phyloP scores from a whole-genome alignment of 1,140 invertebrate species.

The Platyscapa corneri region DNA sequence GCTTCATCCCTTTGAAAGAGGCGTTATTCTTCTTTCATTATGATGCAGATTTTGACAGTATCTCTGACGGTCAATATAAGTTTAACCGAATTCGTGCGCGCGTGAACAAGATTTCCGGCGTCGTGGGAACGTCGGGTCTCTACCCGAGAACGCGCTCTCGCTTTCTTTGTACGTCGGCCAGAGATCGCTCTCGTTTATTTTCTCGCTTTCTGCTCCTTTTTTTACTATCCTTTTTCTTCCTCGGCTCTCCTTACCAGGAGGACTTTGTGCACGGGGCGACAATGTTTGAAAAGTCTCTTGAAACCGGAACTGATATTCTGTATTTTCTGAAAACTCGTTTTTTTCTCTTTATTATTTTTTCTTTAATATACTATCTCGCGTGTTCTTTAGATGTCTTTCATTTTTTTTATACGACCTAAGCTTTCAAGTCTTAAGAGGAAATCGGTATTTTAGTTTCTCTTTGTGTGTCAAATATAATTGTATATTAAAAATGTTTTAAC shows the following conservation, averaged over 20 bases:
- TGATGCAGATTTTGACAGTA: conserved; percentile 45
- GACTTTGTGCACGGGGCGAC: conserved; percentile 2
- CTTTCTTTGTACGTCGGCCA: conserved; percentile 32
- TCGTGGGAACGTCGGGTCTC: conserved; percentile 45
- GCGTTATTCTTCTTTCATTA: conserved; percentile 17
- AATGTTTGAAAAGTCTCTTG: conserved; percentile 39
- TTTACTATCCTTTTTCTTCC: conserved; percentile 2
- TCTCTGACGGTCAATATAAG: conserved; percentile 31
- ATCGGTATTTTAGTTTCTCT: background rate
- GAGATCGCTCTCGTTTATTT: conserved; percentile 47
- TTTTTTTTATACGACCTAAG: background rate
- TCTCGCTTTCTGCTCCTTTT: conserved; percentile 7
- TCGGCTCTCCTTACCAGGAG: background rate
- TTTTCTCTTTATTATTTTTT: background rate
- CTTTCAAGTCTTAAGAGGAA: background rate
- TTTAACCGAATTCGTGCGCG: conserved; percentile 4
- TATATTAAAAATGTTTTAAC: too few species aligned
- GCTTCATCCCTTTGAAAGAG: background rate
- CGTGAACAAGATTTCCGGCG: conserved; percentile 49
- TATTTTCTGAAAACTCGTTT: conserved; percentile 46
- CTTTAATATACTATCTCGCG: background rate
- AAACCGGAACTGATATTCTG: conserved; percentile 43
- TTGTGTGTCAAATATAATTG: background rate
- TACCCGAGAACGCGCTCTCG: conserved; percentile 25
- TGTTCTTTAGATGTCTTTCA: background rate